Evolutionary conservation across 1,140 invertebrate genomes (phyloP), one percentile per base, ranked within the genome.

Genomic region (Drosophila miranda): DNA sequence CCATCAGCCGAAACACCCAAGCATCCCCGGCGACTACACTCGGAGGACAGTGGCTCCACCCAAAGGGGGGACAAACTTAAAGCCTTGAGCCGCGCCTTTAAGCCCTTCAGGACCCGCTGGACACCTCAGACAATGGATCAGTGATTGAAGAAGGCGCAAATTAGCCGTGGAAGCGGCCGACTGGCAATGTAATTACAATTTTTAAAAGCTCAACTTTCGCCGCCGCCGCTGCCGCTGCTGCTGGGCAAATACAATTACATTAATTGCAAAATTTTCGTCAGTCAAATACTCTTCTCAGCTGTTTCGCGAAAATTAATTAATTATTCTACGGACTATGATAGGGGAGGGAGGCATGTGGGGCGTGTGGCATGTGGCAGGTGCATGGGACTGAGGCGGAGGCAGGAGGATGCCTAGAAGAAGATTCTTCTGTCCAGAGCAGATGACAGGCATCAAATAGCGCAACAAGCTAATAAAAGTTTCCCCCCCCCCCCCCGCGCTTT

Each of bases 391-490:
- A n/a, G n/a, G n/a, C n/a, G n/a, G n/a, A n/a, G n/a, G n/a, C n/a
- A n/a, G n/a, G n/a, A n/a, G 28, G 0, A 13, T 41, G 34, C 34
- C 9, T 13, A 38, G 34, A 48, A 38, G 34, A 48, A 44, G 13
- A 16, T 44, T 19, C 34, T 21, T 23, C 26, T 8, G 19, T 28
- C 6, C 41, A 23, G 21, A 14, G 38, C 71, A 11, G 34, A 38
- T 80, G 81, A 77, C 80, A 84, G 80, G 41, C 59, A 46, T 84
- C 66, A 76, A 62, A 70, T 53, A 60, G 21, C 11, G 30, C 45
- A 79, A 84, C 75, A 64, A 78, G 70, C 79, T 58, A 75, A 83
- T 83, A 72, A 78, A 75, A 59, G 56, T 75, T 63, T 52, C 42
- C 28, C n/a, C 23, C 23, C 14, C 16, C 0, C 16, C 0, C 16